These are phyloP conservation scores for Homarus americanus DNA, from an alignment of 1,140 invertebrate species.

Conservation along the genomic window DNA sequence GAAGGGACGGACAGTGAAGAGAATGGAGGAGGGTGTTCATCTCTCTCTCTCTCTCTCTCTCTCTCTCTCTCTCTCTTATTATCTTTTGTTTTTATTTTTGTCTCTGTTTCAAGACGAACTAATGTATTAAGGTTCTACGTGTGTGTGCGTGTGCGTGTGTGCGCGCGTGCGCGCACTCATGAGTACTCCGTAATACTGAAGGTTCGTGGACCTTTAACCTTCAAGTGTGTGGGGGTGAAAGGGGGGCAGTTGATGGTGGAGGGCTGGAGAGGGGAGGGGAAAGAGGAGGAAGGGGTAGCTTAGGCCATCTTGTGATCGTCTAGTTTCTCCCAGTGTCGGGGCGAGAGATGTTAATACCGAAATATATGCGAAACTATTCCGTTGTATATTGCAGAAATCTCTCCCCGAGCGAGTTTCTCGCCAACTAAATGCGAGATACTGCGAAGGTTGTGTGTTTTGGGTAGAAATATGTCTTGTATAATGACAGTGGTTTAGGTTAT, in stretches of 20 bases:
- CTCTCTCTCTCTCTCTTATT: slow-evolving; percentile 21
- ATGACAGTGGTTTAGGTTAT: slow-evolving; percentile 33
- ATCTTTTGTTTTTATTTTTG: not conserved
- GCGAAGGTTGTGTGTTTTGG: not conserved
- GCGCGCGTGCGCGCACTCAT: no score
- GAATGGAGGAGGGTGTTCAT: not conserved
- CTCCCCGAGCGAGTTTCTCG: not conserved
- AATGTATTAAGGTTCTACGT: not conserved
- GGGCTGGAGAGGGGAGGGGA: not conserved
- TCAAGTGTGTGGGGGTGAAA: slow-evolving; percentile 3
- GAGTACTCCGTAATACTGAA: not conserved
- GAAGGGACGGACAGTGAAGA: not conserved
- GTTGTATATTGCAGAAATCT: not conserved
- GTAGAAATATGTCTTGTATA: not conserved
- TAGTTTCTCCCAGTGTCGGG: not conserved
- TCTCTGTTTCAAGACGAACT: not conserved
- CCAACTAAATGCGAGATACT: not conserved
- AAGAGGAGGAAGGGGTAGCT: not conserved
- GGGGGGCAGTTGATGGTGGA: not conserved
- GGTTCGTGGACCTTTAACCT: slow-evolving; percentile 40
- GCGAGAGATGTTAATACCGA: not conserved
- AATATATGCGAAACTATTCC: not conserved
- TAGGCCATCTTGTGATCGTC: not conserved
- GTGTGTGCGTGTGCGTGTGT: no score
- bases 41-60: not conserved